Conservation (phyloP, 1,140 invertebrate species). For the Hestina assimilis region DNA sequence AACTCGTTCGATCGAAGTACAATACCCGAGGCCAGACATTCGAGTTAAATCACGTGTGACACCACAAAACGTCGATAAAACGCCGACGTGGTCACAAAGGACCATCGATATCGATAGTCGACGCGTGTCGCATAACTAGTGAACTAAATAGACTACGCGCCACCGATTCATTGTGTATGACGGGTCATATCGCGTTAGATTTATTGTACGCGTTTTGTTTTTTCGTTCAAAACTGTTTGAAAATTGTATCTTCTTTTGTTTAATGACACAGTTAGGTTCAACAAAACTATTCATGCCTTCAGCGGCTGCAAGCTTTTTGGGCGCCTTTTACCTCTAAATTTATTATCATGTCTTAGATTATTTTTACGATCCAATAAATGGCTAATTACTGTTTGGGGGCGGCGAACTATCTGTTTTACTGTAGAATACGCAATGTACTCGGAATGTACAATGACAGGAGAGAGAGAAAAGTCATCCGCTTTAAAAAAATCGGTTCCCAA, state of each 20-base stretch:
- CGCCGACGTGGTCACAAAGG: conserved; percentile 27
- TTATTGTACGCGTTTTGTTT: conserved; percentile 1
- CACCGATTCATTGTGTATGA: conserved; percentile 11
- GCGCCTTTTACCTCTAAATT: no score
- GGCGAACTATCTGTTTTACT: no score
- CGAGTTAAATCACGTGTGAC: conserved; percentile 41
- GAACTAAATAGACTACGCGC: neutral
- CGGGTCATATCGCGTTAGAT: conserved; percentile 11
- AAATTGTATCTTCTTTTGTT: neutral
- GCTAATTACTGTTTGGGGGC: no score
- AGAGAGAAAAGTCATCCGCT: no score
- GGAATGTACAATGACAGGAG: no score
- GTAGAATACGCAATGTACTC: no score
- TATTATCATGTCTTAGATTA: no score
- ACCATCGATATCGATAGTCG: conserved; percentile 22
- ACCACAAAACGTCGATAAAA: conserved; percentile 31
- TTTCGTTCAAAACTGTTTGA: neutral
- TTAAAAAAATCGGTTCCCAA: no score
- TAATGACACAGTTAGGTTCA: no score
- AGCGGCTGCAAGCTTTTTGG: no score
- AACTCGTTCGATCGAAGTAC: conserved; percentile 36
- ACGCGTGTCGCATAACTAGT: conserved; percentile 3
- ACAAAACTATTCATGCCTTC: no score
- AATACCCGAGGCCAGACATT: conserved; percentile 36
- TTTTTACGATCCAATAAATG: no score